phyloP scores from a whole-genome alignment of 2,113 vertebrate species.

The Silurus asotus region DNA sequence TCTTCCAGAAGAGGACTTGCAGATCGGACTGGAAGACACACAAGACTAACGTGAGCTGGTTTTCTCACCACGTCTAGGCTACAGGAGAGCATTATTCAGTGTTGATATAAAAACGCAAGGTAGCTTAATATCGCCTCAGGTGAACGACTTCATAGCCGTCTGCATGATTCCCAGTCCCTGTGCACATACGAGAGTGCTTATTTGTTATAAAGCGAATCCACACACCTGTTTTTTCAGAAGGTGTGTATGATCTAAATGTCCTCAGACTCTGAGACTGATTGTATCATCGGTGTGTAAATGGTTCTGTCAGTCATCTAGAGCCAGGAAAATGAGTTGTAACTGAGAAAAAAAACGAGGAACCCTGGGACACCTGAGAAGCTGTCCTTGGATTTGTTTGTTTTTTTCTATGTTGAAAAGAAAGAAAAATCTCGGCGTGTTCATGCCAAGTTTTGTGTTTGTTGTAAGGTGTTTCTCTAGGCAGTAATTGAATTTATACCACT shows the following conservation, averaged over 20 bases:
- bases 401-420: not conserved
- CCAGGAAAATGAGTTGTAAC: not conserved
- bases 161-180: constrained; percentile 58
- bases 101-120: not conserved
- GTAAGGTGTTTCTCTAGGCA: not conserved
- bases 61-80: not conserved
- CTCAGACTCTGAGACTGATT: not conserved
- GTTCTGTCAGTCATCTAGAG: not conserved
- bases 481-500: constrained; percentile 7
- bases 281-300: not conserved
- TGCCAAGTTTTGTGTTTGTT: not conserved
- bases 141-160: not conserved
- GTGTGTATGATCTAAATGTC: not conserved
- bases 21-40: not conserved
- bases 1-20: not conserved
- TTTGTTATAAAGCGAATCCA: not conserved
- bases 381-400: not conserved
- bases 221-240: not conserved
- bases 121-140: not conserved
- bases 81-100: not conserved
- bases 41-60: not conserved
- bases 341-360: not conserved
- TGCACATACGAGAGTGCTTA: constrained; percentile 51
- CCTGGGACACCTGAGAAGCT: not conserved
- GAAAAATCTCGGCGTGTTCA: not conserved